Percentiles rank a stretch among this genome's conserved stretches.
These are phyloP conservation scores for Arge pagana DNA, from an alignment of 2,888 invertebrate species.

Conservation along the genomic window DNA sequence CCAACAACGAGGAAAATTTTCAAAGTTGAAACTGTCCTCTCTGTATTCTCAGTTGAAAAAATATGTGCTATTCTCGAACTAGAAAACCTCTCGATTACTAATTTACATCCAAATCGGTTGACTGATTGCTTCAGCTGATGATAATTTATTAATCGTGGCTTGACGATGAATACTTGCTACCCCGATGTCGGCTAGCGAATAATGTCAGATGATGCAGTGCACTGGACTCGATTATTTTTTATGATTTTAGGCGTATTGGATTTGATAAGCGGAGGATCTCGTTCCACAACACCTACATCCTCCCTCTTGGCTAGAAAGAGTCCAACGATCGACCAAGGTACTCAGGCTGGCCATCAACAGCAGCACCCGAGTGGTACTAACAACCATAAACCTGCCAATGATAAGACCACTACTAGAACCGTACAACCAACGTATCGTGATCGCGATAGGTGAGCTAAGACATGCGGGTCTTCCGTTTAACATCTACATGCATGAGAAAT, in stretches of 20 bases:
- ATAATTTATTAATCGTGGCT: no score
- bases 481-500: conserved; percentile 2
- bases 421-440: conserved; percentile 49
- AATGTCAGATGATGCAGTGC: no score
- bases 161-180: no score
- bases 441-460: conserved; percentile 45
- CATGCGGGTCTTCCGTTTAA: background rate
- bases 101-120: no score
- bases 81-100: no score
- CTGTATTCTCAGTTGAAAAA: no score
- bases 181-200: no score
- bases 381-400: conserved; percentile 44
- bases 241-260: conserved; percentile 64
- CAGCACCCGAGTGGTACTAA: conserved; percentile 34
- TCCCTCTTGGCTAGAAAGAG: conserved; percentile 74
- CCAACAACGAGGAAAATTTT: no score
- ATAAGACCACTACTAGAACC: conserved; percentile 44
- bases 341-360: conserved; percentile 66
- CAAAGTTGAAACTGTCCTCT: no score
- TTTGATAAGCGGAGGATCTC: conserved; percentile 74
- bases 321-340: conserved; percentile 83
- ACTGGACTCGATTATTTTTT: background rate
- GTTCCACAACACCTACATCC: conserved; percentile 81
- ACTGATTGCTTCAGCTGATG: no score
- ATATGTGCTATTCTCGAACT: no score